phyloP scores from a whole-genome alignment of 2,888 invertebrate genomes.

The Eristalis intricaria region DNA sequence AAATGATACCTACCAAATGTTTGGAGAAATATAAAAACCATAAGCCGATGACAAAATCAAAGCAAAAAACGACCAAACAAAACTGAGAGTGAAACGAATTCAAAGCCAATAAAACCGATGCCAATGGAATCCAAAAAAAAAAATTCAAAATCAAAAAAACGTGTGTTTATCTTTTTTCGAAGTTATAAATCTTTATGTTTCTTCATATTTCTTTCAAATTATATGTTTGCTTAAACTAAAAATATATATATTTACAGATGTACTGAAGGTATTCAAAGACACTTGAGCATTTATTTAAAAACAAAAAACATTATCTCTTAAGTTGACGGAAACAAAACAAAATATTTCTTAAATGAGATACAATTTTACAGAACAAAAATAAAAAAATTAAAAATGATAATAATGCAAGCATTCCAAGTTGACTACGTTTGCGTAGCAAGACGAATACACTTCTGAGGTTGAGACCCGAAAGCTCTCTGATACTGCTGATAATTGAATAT shows the following conservation, averaged over 20 bases:
- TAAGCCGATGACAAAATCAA: constrained; percentile 7
- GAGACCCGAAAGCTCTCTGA: neutral
- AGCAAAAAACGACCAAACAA: constrained; percentile 14
- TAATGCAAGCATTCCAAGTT: neutral
- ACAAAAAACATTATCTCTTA: constrained; percentile 48
- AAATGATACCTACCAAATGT: constrained; percentile 18
- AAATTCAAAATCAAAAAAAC: constrained; percentile 61
- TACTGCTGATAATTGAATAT: neutral
- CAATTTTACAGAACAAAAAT: neutral
- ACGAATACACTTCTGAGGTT: neutral
- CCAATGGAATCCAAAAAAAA: constrained; percentile 4
- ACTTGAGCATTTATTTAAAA: constrained; percentile 47
- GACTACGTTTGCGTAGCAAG: neutral
- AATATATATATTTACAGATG: constrained; percentile 60
- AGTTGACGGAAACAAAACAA: neutral
- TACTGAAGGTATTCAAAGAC: constrained; percentile 45
- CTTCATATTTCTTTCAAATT: constrained; percentile 22
- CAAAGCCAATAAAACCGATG: constrained; percentile 1
- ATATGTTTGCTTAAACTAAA: constrained; percentile 57
- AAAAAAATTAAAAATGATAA: neutral
- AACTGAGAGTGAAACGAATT: constrained; percentile 15
- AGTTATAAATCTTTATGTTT: constrained; percentile 45
- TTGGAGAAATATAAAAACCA: neutral
- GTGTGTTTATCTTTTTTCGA: constrained; percentile 48
- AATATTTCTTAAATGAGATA: neutral